These are phyloP conservation scores for Xenentodon cancila DNA, from an alignment of 2,797 vertebrate genomes.

Conservation along the genomic window DNA sequence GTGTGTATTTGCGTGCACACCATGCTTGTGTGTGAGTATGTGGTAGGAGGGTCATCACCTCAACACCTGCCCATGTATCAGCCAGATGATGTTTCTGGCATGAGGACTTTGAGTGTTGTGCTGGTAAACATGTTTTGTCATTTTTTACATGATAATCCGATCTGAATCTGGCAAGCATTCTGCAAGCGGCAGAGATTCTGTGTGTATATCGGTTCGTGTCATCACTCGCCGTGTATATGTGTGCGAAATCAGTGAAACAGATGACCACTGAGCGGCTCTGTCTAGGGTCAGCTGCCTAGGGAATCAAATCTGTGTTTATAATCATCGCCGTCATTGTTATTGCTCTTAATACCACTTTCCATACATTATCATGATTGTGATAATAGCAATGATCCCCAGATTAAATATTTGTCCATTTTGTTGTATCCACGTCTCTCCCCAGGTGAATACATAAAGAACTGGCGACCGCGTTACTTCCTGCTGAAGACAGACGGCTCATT, in stretches of 20 bases:
- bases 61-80: conserved; percentile 76
- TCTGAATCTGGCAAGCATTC: conserved; percentile 69
- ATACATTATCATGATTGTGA: conserved; percentile 27
- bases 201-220: conserved; percentile 35
- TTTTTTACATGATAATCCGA: conserved; percentile 80
- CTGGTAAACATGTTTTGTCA: conserved; percentile 79
- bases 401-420: conserved; percentile 1
- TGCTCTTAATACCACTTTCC: conserved; percentile 33
- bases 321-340: conserved; percentile 34
- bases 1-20: conserved; percentile 9
- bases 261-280: conserved; percentile 60
- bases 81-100: conserved; percentile 80
- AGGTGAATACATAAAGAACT: conserved; percentile 99
- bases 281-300: conserved; percentile 46
- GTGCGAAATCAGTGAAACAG: conserved; percentile 46
- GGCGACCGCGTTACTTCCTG: conserved; percentile 97
- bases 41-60: conserved; percentile 62
- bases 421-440: conserved; percentile 37
- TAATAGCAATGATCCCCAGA: conserved; percentile 21
- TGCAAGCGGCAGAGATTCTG: conserved; percentile 47
- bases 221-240: conserved; percentile 19
- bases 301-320: conserved; percentile 67
- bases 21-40: conserved; percentile 17
- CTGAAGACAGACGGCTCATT: conserved; percentile 98
- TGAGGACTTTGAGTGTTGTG: conserved; percentile 61